Evolutionary conservation across 2,888 invertebrate genomes (phyloP), one percentile per base, ranked within the genome.

Genomic region (Axea sp.): DNA sequence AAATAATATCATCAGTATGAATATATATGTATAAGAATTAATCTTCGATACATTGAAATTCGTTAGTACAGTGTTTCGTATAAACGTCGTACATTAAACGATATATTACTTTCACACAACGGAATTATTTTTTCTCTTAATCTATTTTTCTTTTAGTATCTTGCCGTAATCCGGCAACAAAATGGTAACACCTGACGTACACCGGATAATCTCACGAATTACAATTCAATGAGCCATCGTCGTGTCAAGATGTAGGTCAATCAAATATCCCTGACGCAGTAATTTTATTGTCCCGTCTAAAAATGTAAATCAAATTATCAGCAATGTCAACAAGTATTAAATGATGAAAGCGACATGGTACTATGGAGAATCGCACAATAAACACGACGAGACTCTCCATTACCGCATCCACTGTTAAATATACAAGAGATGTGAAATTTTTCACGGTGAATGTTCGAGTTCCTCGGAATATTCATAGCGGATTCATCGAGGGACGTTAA

Each of bases 401-500:
- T 35, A 49, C 33, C 33, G 24, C 41, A 35, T 3, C 2, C 12
- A 22, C 19, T 24, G 47, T 37, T 37, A 37, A 45, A 47, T 15
- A 37, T 28, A 60, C 37, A 19, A 30, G 47, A 6, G 62, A 60
- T 49, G 55, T 35, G 30, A 64, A 59, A 49, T 68, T 57, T 51
- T 51, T 45, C 24, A 43, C 31, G 51, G 14, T n/a, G 41, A 35
- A 45, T 15, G 35, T 37, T 49, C 30, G 31, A 28, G 26, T 31
- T 65, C 24, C 31, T 9, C 33, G 37, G 55, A 60, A 71, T 65
- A 74, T 69, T 71, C 60, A 60, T 69, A 59, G 47, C 17, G 30
- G 22, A 31, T 35, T 55, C 43, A 53, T 65, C 47, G 39, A 37
- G 53, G 47, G 62, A 67, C 59, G 57, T 59, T 67, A 67, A 71